These are phyloP conservation scores for Tinea semifulvella DNA, from an alignment of 2,888 invertebrate genomes.

Conservation along the genomic window DNA sequence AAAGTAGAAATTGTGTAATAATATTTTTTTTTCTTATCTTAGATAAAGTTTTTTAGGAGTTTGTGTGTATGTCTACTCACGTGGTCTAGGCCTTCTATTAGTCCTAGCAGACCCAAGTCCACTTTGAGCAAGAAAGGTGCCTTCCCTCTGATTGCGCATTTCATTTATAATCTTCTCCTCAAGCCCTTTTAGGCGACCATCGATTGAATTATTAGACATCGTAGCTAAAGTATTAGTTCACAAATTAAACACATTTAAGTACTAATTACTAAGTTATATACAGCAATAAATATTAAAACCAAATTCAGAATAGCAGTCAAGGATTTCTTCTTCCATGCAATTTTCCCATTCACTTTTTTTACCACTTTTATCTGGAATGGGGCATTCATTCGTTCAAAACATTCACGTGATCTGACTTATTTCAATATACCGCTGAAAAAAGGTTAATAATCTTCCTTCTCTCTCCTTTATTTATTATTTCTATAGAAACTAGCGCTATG, in stretches of 20 bases:
- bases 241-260: conserved; percentile 45
- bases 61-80: conserved; percentile 62
- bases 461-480: not conserved
- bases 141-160: conserved; percentile 71
- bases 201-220: conserved; percentile 78
- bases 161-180: conserved; percentile 78
- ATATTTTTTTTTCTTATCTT: too few relatives aligned
- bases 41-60: too few relatives aligned
- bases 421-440: not conserved
- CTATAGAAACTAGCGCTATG: not conserved
- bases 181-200: conserved; percentile 83
- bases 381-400: conserved; percentile 8
- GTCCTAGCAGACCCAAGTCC: conserved; percentile 58
- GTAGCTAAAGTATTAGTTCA: conserved; percentile 33
- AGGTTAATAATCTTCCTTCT: not conserved
- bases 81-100: conserved; percentile 70
- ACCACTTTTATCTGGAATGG: conserved; percentile 2
- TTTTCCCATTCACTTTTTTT: conserved; percentile 4
- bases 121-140: conserved; percentile 66
- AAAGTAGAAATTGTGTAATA: too few relatives aligned
- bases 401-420: not conserved
- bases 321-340: conserved; percentile 33
- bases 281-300: conserved; percentile 32
- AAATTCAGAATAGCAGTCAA: conserved; percentile 43
- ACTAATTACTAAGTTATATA: conserved; percentile 41